phyloP scores from a whole-genome alignment of 2,113 vertebrate genomes.

The Cyanoderma ruficeps region DNA sequence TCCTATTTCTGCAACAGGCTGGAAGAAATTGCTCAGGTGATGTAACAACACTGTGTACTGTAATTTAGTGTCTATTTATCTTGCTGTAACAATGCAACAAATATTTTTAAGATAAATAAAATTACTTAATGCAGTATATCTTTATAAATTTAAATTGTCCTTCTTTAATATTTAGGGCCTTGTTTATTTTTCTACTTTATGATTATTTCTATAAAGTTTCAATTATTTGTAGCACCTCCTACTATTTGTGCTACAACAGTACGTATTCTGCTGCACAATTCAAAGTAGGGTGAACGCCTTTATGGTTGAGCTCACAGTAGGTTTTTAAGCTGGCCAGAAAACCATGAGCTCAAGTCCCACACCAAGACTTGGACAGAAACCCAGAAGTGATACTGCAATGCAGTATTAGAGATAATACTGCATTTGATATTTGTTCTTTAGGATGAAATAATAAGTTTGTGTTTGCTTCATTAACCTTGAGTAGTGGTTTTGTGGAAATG shows the following conservation, averaged over 20 bases:
- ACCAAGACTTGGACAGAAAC: slow-evolving; percentile 19
- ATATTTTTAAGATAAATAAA: neutral
- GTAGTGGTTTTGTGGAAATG: neutral
- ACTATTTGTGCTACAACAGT: neutral
- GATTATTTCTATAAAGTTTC: neutral
- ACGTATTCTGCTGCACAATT: neutral
- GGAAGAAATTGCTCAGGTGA: neutral
- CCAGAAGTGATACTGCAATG: slow-evolving; percentile 17
- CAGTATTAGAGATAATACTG: neutral
- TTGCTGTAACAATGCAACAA: neutral
- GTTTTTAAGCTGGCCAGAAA: neutral
- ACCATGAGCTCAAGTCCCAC: neutral
- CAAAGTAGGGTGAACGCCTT: neutral
- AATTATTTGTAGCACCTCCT: neutral
- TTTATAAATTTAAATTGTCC: neutral
- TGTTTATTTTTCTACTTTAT: neutral
- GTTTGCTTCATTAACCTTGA: slow-evolving; percentile 25
- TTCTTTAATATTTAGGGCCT: neutral
- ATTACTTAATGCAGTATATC: neutral
- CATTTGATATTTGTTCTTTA: neutral
- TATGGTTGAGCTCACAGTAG: neutral
- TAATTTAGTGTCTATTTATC: neutral
- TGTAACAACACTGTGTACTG: neutral
- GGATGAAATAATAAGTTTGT: neutral
- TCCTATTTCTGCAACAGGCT: neutral